Evolutionary conservation across 2,888 invertebrate species (phyloP).

Genomic region (Elegia similella): DNA sequence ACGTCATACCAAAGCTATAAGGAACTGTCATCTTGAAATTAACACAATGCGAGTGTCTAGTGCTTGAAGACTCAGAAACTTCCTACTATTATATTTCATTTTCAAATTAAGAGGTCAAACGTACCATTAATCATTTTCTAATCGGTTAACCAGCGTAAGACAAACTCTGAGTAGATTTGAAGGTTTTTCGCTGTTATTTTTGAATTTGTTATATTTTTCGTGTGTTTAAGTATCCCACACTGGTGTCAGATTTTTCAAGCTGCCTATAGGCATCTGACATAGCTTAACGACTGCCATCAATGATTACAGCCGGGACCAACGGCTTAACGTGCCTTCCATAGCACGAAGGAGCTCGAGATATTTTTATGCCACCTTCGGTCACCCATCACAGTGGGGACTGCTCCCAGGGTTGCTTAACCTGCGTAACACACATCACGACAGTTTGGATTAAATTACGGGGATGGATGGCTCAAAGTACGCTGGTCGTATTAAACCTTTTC

Average conservation of each 20-base stretch:
- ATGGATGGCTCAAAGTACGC: not conserved
- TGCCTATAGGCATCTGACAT: no score
- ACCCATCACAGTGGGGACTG: no score
- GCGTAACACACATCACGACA: no score
- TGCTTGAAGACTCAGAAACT: constrained; percentile 27
- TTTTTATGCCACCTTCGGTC: no score
- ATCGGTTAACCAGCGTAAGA: constrained; percentile 30
- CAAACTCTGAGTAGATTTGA: constrained; percentile 22
- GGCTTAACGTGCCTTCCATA: no score
- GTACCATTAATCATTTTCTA: constrained; percentile 43
- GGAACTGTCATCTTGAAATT: constrained; percentile 13
- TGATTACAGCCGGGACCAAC: no score
- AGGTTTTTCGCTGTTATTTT: not conserved
- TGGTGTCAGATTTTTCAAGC: no score
- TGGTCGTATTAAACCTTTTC: constrained; percentile 19
- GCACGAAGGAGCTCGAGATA: no score
- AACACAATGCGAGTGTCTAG: constrained; percentile 12
- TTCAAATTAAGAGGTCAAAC: constrained; percentile 35
- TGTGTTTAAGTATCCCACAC: no score
- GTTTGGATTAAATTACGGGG: not conserved
- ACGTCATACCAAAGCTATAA: constrained; percentile 8
- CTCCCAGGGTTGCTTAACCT: no score
- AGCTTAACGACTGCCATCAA: no score
- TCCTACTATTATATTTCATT: constrained; percentile 30
- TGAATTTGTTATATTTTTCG: no score